phyloP scores from a whole-genome alignment of 2,888 invertebrate genomes.

The Dysmachus trigonus region DNA sequence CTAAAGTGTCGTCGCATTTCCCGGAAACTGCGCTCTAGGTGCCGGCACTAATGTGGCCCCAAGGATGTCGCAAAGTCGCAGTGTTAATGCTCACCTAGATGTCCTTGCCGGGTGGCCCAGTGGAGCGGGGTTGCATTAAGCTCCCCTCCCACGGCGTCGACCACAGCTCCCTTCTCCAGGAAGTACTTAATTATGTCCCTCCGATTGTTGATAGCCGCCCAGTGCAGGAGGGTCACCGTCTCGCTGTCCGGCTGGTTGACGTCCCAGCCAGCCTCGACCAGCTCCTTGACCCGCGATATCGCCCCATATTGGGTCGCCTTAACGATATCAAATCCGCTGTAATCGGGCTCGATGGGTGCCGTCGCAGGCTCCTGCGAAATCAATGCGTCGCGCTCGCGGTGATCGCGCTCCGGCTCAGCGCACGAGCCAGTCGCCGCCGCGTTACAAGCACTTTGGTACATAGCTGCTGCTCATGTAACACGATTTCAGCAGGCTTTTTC shows the following conservation, averaged over 20 bases:
- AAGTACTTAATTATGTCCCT: conserved; percentile 90
- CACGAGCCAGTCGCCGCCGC: conserved; percentile 74
- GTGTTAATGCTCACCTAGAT: conserved; percentile 66
- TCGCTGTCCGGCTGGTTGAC: conserved; percentile 95
- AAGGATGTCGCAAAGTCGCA: neutral
- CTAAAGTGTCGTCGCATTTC: neutral
- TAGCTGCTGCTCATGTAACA: conserved; percentile 54
- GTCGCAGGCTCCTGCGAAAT: conserved; percentile 72
- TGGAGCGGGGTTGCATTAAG: conserved; percentile 95
- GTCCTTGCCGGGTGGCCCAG: conserved; percentile 97
- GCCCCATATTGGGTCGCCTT: conserved; percentile 98
- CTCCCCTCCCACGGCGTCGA: conserved; percentile 96
- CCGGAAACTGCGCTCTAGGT: neutral
- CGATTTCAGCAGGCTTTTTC: conserved; percentile 9
- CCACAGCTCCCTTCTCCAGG: conserved; percentile 83
- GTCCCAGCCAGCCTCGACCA: conserved; percentile 92
- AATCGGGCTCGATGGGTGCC: conserved; percentile 74
- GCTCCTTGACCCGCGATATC: conserved; percentile 80
- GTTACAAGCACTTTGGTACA: conserved; percentile 79
- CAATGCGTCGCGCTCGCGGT: conserved; percentile 60
- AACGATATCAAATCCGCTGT: conserved; percentile 88
- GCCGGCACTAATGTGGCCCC: neutral
- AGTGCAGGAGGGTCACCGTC: conserved; percentile 96
- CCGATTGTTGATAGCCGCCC: conserved; percentile 99
- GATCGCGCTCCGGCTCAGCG: conserved; percentile 71